Conservation (phyloP, 1,140 invertebrate species). For the Hylaeus anthracinus region DNA sequence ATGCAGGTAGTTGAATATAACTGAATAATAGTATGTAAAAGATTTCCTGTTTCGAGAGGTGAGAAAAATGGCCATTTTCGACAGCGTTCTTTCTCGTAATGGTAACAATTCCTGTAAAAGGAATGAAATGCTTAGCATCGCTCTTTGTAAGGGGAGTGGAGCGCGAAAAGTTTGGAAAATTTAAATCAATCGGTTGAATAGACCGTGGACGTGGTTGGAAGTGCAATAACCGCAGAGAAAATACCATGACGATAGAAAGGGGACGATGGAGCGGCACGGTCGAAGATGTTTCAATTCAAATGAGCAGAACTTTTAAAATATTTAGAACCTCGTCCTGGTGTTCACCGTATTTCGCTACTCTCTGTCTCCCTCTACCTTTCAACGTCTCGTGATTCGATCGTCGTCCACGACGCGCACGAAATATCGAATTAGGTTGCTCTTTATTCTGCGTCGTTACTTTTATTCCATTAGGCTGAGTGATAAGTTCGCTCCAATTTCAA, state of each 20-base stretch:
- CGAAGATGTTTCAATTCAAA: constrained; percentile 72
- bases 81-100: background rate
- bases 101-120: background rate
- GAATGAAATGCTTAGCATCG: background rate
- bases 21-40: too few species aligned
- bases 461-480: constrained; percentile 22
- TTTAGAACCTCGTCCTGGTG: constrained; percentile 61
- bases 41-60: too few species aligned
- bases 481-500: background rate
- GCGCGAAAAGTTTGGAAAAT: constrained; percentile 62
- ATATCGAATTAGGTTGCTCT: constrained; percentile 59
- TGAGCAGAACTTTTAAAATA: constrained; percentile 72
- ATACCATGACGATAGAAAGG: constrained; percentile 49
- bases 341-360: constrained; percentile 21
- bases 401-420: constrained; percentile 48
- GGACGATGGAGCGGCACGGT: constrained; percentile 29
- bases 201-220: constrained; percentile 42
- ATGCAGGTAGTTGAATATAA: too few species aligned
- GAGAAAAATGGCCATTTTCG: too few species aligned
- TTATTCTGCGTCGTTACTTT: constrained; percentile 58
- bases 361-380: background rate
- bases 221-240: constrained; percentile 58
- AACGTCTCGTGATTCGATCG: constrained; percentile 32
- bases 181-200: constrained; percentile 64
- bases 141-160: too few species aligned